Evolutionary conservation across 2,888 invertebrate species (phyloP).

Genomic region (Trichacis sp.): DNA sequence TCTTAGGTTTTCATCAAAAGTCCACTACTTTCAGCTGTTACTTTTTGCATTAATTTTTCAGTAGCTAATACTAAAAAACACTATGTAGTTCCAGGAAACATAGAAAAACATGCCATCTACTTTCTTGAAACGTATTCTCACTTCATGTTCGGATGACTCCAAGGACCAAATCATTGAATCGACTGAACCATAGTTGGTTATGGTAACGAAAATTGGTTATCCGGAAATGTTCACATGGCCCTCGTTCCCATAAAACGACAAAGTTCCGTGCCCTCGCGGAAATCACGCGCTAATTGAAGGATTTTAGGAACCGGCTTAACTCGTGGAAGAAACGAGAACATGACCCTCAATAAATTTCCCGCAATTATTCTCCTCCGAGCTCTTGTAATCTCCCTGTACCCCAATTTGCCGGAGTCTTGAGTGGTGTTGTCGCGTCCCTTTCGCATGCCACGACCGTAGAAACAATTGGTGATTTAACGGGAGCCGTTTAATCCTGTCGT

Average conservation of each 20-base stretch:
- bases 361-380: conserved; percentile 41
- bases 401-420: conserved; percentile 40
- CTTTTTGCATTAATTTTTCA: no score
- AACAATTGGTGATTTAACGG: conserved; percentile 43
- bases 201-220: no score
- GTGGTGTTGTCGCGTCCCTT: conserved; percentile 38
- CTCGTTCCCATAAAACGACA: not conserved
- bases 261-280: not conserved
- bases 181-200: no score
- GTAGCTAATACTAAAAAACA: no score
- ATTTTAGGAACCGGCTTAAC: not conserved
- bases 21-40: no score
- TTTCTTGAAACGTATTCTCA: no score
- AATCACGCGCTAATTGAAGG: not conserved
- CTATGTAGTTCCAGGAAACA: no score
- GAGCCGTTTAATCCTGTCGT: conserved; percentile 43
- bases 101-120: no score
- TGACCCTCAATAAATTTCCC: conserved; percentile 34
- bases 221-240: conserved; percentile 1
- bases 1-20: no score
- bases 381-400: conserved; percentile 42
- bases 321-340: not conserved
- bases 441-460: conserved; percentile 36
- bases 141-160: no score
- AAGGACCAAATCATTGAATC: no score